A percentile compares a stretch with the other conserved stretches of the same genome.
Conservation (phyloP, 2,888 invertebrate genomes). For the Dryadula phaetusa region DNA sequence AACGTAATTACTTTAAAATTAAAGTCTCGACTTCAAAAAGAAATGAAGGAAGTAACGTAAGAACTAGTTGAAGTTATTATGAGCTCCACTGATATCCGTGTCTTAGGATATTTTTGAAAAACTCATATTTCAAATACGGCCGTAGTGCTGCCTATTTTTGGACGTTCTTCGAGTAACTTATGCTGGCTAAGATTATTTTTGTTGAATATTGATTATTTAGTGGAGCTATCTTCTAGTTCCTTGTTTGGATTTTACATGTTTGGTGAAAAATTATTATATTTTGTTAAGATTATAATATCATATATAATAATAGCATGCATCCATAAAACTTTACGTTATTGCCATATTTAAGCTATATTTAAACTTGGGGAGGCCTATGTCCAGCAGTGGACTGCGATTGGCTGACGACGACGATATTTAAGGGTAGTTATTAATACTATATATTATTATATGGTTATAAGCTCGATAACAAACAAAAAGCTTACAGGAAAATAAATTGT, state of each 20-base stretch:
- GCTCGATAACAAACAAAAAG: too few species aligned
- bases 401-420: too few species aligned
- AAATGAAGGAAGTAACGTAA: slow-evolving; percentile 34
- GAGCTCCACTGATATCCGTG: slow-evolving; percentile 39
- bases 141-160: slow-evolving; percentile 61
- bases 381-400: too few species aligned
- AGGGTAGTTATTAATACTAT: too few species aligned
- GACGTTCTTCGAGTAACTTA: slow-evolving; percentile 59
- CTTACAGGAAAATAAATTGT: too few species aligned
- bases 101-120: slow-evolving; percentile 59
- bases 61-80: slow-evolving; percentile 41
- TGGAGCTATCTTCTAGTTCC: slow-evolving; percentile 50
- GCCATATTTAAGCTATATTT: not conserved
- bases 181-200: slow-evolving; percentile 70
- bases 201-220: slow-evolving; percentile 53
- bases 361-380: too few species aligned
- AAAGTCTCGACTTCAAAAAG: slow-evolving; percentile 42
- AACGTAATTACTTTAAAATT: slow-evolving; percentile 44
- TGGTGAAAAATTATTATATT: not conserved
- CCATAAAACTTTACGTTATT: not conserved
- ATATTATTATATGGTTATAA: too few species aligned
- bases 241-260: slow-evolving; percentile 57
- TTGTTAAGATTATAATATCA: not conserved
- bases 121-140: slow-evolving; percentile 56
- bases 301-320: not conserved